Evolutionary conservation across 1,140 invertebrate species (phyloP), one percentile per base, ranked within the genome.

Genomic region (Heliconius congener): DNA sequence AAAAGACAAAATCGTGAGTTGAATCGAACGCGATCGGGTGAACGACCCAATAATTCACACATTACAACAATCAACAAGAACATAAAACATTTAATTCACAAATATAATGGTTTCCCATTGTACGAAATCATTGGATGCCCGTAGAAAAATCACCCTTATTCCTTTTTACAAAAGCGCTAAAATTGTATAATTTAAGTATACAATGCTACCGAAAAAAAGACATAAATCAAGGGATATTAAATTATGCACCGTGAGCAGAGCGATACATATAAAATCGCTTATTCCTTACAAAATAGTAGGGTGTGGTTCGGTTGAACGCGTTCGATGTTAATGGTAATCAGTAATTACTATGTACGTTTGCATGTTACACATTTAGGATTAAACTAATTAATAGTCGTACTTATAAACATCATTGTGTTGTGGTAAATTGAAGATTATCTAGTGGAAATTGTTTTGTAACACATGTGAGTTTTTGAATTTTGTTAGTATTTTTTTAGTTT

Each of bases 191-290:
- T 13, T 30, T 55, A 52, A 8, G 6, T n/a, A 23, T 39, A 37
- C 52, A 57, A 77, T 78, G 30, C 55, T 50, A 75, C 70, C 42
- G 46, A 66, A 76, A 76, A 83, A 82, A 83, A 82, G 71, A 74
- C 75, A 83, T 88, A 86, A 88, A 88, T 88, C 86, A 85, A 66
- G 74, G 70, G 27, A 78, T 82, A 87, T 87, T 86, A 87, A 86
- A 86, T 88, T 87, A 88, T 87, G 83, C 85, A 84, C 60, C 60
- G 81, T 78, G 72, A 66, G 72, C 70, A 37, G 50, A 19, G 52
- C 73, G 76, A 19, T 81, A 78, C 72, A 76, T 77, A 72, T 55
- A 60, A 78, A 72, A 78, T 78, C 71, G 71, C 76, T 78, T 73
- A 42, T 27, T 66, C 42, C 60, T 30, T 37, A 74, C 73, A 50